A percentile compares a stretch with the other conserved stretches of the same genome.
Evolutionary conservation across 2,888 invertebrate species (phyloP).

Genomic region (Dugesia japonica): DNA sequence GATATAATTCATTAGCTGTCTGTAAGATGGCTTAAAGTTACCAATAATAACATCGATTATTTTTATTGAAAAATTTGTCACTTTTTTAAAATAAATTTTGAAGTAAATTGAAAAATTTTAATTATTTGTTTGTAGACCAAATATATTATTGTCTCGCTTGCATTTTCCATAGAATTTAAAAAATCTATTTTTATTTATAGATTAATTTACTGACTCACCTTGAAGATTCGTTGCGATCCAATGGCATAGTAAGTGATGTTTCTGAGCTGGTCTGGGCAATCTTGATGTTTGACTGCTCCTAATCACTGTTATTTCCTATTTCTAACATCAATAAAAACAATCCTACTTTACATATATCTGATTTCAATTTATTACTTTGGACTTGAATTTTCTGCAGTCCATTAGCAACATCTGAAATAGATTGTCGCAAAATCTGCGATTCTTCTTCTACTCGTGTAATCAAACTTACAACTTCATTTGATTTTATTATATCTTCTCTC

Average conservation of each 20-base stretch:
- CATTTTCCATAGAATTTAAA: too few species aligned
- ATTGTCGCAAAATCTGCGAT: background rate
- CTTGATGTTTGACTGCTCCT: background rate
- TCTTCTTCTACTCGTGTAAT: background rate
- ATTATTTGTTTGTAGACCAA: too few species aligned
- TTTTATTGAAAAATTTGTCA: too few species aligned
- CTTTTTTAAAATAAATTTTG: too few species aligned
- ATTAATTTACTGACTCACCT: too few species aligned
- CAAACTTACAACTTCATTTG: background rate
- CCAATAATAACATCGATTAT: too few species aligned
- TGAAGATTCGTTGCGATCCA: background rate
- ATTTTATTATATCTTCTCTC: background rate
- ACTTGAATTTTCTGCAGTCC: background rate
- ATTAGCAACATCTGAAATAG: constrained; percentile 2
- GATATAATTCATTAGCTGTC: too few species aligned
- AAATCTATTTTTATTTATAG: too few species aligned
- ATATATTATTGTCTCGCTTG: too few species aligned
- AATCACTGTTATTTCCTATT: background rate
- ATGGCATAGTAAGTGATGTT: background rate
- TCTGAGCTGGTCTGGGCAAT: background rate
- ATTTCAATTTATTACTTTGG: constrained; percentile 17
- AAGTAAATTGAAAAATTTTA: too few species aligned
- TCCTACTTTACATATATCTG: background rate
- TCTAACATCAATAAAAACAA: too few species aligned
- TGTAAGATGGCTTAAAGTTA: too few species aligned